Evolutionary conservation across 2,113 vertebrate species (phyloP), one percentile per base, ranked within the genome.

Genomic region (Ptilonorhynchus violaceus): DNA sequence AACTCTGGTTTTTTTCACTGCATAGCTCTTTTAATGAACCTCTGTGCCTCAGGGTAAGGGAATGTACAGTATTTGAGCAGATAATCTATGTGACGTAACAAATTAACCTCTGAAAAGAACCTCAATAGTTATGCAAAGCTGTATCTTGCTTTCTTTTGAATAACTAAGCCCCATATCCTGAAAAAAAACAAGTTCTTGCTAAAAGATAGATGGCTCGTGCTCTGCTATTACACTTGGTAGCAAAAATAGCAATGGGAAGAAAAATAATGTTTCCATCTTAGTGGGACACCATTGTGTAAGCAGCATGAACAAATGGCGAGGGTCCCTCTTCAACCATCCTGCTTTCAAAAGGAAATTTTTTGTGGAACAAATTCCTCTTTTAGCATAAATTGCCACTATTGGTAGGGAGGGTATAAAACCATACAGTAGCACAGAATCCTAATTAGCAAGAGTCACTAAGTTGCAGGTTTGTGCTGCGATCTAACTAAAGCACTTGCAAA

Each of bases 41-140:
- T 75, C 91, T 93, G 68, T 86, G 95, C 94, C 93, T 95, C 80
- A 60, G 92, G 95, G 91, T 92, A 92, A 83, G 93, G 86, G 94
- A 95, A 93, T 83, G 95, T 97, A 96, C 96, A 97, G 93, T 94
- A 96, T 97, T 97, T 95, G 89, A 96, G 89, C 84, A 94, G 96
- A 96, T 96, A 97, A 97, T 95, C 96, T 95, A 96, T 77, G 85
- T 97, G 94, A 96, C 18, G 78, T 95, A 92, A 94, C 86, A 97
- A 96, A 96, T 96, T 96, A 97, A 97, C 95, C 96, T 97, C 93
- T 95, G 94, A 95, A 96, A 96, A 94, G 93, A 89, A 53, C 47
- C 73, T 95, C 76, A 60, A 75, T 80, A 93, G 74, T 73, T 91
- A 96, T 96, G 91, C 92, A 93, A 95, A 96, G 83, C 94, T 89